phyloP scores from a whole-genome alignment of 2,113 vertebrate species.

The Thinocorus orbignyianus region DNA sequence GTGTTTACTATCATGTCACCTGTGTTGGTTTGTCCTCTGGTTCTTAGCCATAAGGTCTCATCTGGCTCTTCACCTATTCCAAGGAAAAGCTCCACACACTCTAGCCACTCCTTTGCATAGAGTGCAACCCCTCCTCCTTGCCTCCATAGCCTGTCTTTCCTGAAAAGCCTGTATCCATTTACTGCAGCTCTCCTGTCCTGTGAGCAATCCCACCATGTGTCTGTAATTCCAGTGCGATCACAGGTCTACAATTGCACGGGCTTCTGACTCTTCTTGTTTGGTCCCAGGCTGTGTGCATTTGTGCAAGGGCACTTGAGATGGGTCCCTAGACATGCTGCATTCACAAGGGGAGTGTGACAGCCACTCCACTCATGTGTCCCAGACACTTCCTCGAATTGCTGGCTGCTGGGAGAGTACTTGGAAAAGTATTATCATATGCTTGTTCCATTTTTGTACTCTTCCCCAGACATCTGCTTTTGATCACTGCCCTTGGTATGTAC shows the following conservation, averaged over 20 bases:
- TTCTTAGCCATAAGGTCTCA: neutral
- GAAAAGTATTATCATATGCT: neutral
- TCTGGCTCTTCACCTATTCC: neutral
- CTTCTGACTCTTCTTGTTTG: neutral
- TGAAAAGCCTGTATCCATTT: slow-evolving; percentile 31
- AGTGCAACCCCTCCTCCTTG: neutral
- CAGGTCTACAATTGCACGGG: neutral
- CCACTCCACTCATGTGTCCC: neutral
- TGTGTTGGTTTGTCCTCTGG: neutral
- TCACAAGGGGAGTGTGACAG: neutral
- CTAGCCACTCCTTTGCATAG: neutral
- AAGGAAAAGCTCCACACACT: neutral
- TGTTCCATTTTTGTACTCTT: neutral
- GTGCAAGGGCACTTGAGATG: neutral
- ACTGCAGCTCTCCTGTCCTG: neutral
- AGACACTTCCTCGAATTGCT: neutral
- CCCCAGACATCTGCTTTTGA: neutral
- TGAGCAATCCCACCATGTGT: neutral
- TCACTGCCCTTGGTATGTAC: neutral
- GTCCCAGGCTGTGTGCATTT: neutral
- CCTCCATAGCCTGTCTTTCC: slow-evolving; percentile 1
- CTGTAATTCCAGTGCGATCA: neutral
- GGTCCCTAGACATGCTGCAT: neutral
- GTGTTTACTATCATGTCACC: neutral
- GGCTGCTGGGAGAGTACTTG: neutral